Base-by-base conservation (phyloP, 2,113 vertebrate species). In the Martes martes region DNA sequence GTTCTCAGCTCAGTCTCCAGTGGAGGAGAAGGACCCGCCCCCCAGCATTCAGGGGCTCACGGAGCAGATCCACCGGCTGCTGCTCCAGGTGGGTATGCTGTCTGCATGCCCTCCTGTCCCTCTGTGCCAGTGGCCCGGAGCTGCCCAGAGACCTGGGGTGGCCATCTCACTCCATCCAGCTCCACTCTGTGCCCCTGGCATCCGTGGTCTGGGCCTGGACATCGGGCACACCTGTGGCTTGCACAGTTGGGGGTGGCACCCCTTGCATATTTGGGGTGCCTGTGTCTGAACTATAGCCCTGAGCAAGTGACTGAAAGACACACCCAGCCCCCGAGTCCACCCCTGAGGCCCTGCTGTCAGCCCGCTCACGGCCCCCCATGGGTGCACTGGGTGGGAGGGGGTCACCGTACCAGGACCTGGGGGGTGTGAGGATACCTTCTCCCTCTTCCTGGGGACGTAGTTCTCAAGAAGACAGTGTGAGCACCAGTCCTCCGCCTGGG, bases 11-110 rank as follows among this genome's bases (percentile, higher is more conserved):
- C 99, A 98, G 0, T 82, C 89, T 0, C 96, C 98, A 7, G 84
- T 95, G 2, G 99, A 99, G 96, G 99, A 99, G 45, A 99, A 99
- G 98, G 97, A 98, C 31, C 97, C 98, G 45, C 99, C 99, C 89
- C 99, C 99, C 13, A 98, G 99, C 4, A 98, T 99, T 78, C 99
- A 99, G 98, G 99, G 99, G 90, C 99, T 99, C 85, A 99, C 99
- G 0, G 99, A 99, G 95, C 99, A 99, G 98, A 99, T 99, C 91
- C 99, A 99, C 97, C 98, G 99, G 16, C 99, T 99, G 0, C 97
- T 99, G 47, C 95, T 99, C 89, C 99, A 99, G 99, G 99, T 99
- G 97, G 18, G 93, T 31, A 31, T 0, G 1, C 24, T 98, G 63
- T 52, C 19, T 42, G 5, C 8, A 1, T 2, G 14, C 39, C 23